Evolutionary conservation across 2,888 invertebrate genomes (phyloP), one percentile per base, ranked within the genome.

Genomic region (Callyntrura sp.): DNA sequence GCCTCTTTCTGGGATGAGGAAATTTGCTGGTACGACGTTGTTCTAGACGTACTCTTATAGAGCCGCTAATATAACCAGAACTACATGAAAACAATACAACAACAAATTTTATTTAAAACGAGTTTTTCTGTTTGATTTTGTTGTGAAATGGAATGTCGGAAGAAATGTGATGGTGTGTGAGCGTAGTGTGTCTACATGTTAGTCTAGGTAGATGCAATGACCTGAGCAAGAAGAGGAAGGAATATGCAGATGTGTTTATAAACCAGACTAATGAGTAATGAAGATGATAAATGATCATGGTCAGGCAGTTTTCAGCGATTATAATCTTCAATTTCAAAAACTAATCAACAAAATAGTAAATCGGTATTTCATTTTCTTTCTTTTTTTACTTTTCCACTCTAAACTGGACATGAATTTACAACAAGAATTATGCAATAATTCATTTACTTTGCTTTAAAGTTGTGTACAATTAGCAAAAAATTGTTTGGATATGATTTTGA

Each of bases 71-170:
- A 68, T 3, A 14, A 8, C 9, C 17, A 68, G 68, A 28, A 25
- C 12, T 14, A 35, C n/a, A 4, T 23, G 25, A 68, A 70, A n/a
- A 35, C 43, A 70, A n/a, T 5, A 35, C n/a, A 43, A 43, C n/a
- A 70, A 9, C 1, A n/a, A 17, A 62, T 11, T 23, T 14, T 11
- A n/a, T 62, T 62, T 11, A 70, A 43, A 70, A 70, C 70, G 35
- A 70, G 70, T 70, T 70, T 70, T 70, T 70, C 43, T 70, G 70
- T 70, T 43, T 17, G 70, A 43, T 70, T 70, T 70, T 70, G 70
- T 9, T 17, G n/a, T 14, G 70, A 43, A 70, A 70, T 70, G 70
- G 70, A 70, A 70, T 70, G 70, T 70, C 70, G 70, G 70, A 70
- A 70, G 70, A 70, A n/a, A 11, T 62, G 62, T 43, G 11, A 25